A percentile compares a stretch with the other conserved stretches of the same genome.
Evolutionary conservation across 2,888 invertebrate genomes (phyloP).

Genomic region (Emmelina monodactyla): DNA sequence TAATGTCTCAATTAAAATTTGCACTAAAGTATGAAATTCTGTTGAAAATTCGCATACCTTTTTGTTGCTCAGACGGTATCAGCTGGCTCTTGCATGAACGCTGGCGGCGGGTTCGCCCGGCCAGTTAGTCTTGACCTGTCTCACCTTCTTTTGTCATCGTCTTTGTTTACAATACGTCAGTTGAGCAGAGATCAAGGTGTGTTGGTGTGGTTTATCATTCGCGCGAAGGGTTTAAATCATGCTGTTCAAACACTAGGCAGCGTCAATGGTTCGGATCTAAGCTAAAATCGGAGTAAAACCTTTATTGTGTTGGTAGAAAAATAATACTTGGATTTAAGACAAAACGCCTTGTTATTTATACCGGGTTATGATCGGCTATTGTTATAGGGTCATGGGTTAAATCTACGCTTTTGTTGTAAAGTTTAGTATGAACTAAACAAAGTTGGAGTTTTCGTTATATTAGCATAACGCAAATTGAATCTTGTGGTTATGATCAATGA

Average conservation of each 20-base stretch:
- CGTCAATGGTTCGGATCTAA: conserved; percentile 30
- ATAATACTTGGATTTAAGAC: background rate
- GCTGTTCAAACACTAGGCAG: conserved; percentile 33
- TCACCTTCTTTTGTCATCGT: too few species aligned
- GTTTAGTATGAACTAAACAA: too few species aligned
- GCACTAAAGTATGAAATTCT: conserved; percentile 2
- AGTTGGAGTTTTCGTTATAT: too few species aligned
- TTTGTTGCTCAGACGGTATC: conserved; percentile 40
- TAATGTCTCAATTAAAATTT: conserved; percentile 6
- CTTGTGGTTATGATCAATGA: too few species aligned
- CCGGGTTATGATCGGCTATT: background rate
- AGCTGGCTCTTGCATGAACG: conserved; percentile 41
- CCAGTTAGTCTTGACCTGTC: too few species aligned
- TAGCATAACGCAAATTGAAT: too few species aligned
- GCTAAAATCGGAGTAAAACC: conserved; percentile 25
- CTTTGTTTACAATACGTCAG: background rate
- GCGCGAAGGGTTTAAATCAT: conserved; percentile 33
- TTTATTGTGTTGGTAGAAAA: conserved; percentile 20
- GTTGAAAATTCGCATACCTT: conserved; percentile 20
- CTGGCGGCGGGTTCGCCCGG: conserved; percentile 29
- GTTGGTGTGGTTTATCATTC: conserved; percentile 16
- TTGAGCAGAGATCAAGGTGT: conserved; percentile 13
- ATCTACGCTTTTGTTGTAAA: too few species aligned
- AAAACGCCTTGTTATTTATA: too few species aligned
- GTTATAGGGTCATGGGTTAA: background rate